phyloP scores from a whole-genome alignment of 2,888 invertebrate species.

The Geotrupes spiniger region DNA sequence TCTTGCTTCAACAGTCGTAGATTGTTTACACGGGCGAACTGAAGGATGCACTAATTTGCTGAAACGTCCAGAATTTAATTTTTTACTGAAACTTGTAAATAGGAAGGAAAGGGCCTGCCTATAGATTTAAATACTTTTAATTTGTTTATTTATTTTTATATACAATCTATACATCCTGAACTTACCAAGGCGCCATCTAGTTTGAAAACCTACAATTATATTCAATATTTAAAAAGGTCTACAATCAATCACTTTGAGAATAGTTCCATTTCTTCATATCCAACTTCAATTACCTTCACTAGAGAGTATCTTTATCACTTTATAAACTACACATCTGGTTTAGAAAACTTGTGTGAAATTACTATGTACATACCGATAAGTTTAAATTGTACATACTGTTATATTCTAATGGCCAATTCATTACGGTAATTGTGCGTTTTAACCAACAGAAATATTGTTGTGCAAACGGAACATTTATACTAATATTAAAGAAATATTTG shows the following conservation, averaged over 20 bases:
- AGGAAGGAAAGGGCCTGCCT: slow-evolving; percentile 24
- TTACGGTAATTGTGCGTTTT: too few species aligned
- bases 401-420: too few species aligned
- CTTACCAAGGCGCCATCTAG: slow-evolving; percentile 26
- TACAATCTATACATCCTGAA: slow-evolving; percentile 25
- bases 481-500: neutral
- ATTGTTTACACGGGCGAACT: neutral
- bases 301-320: too few species aligned
- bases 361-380: neutral
- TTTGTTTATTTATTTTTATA: slow-evolving; percentile 27
- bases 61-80: too few species aligned
- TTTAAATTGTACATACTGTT: neutral
- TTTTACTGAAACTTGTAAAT: slow-evolving; percentile 1
- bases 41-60: too few species aligned
- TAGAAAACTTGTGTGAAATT: neutral
- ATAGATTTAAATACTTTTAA: slow-evolving; percentile 24
- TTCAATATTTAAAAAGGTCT: too few species aligned
- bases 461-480: too few species aligned
- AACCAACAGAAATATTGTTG: too few species aligned
- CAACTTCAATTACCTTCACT: neutral
- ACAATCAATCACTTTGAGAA: slow-evolving; percentile 1
- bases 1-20: neutral
- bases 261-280: neutral
- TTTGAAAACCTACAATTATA: slow-evolving; percentile 11
- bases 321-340: neutral